Evolutionary conservation across 23 tunicate species (phyloP).

Genomic region (Styela clava): DNA sequence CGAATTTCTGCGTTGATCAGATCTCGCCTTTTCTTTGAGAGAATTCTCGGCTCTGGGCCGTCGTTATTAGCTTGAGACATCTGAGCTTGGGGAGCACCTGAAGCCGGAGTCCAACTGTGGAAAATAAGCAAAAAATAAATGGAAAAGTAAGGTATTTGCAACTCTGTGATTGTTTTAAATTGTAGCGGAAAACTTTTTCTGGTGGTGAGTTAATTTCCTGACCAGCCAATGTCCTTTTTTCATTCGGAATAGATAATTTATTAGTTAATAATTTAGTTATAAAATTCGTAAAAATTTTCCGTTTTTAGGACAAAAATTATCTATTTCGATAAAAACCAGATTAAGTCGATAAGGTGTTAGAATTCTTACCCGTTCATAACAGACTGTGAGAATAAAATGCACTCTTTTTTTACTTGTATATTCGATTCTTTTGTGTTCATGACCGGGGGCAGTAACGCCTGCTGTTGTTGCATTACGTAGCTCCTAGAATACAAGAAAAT

Average conservation of each 20-base stretch:
- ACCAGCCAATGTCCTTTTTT: too few relatives aligned
- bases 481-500: constrained; percentile 43
- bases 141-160: background rate
- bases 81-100: constrained; percentile 12
- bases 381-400: constrained; percentile 85
- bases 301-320: too few relatives aligned
- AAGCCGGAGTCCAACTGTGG: constrained; percentile 22
- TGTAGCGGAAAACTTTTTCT: too few relatives aligned
- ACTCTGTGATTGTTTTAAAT: too few relatives aligned
- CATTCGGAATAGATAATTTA: too few relatives aligned
- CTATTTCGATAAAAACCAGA: too few relatives aligned
- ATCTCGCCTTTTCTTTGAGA: constrained; percentile 86
- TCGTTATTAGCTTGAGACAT: constrained; percentile 38
- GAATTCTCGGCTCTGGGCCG: constrained; percentile 93
- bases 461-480: constrained; percentile 87
- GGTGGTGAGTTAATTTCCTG: too few relatives aligned
- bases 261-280: too few relatives aligned
- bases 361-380: constrained; percentile 92
- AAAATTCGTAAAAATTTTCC: too few relatives aligned
- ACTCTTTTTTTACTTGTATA: constrained; percentile 80
- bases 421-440: constrained; percentile 61
- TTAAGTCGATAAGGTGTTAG: too few relatives aligned
- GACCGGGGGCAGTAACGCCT: constrained; percentile 65
- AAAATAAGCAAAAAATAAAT: background rate
- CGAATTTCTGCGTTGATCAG: constrained; percentile 94